Conservation (phyloP, 2,888 invertebrate species). For the Stegana nigrithorax region DNA sequence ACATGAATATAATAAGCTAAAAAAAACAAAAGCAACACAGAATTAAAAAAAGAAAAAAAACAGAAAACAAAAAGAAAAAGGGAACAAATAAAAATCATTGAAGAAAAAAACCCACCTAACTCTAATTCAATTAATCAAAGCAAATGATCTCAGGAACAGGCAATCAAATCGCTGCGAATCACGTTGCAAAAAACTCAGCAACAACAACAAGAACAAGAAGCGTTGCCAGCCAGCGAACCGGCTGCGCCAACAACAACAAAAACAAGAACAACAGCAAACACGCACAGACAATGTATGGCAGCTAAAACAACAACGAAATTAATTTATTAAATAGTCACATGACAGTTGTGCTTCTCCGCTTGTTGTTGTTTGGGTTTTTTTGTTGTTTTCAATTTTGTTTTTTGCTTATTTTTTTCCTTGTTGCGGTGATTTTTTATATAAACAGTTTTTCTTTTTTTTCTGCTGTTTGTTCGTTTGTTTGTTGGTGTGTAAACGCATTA, state of each 20-base stretch:
- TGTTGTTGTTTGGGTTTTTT: too few species aligned
- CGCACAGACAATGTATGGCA: too few species aligned
- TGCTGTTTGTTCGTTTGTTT: neutral
- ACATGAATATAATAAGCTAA: too few species aligned
- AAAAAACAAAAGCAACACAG: conserved; percentile 29
- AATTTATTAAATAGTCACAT: conserved; percentile 9
- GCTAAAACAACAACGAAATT: neutral
- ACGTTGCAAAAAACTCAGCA: conserved; percentile 26
- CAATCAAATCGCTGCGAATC: too few species aligned
- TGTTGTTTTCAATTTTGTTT: neutral
- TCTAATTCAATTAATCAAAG: conserved; percentile 36
- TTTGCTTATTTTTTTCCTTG: neutral
- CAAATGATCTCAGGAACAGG: too few species aligned
- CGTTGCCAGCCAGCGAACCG: neutral
- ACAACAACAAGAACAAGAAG: conserved; percentile 3
- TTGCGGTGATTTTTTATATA: neutral
- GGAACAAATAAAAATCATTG: conserved; percentile 44
- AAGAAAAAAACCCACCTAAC: conserved; percentile 23
- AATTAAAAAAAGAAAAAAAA: conserved; percentile 45
- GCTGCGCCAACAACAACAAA: neutral
- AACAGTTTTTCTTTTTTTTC: neutral
- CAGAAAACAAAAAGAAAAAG: conserved; percentile 43
- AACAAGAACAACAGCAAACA: neutral
- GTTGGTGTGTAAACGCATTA: neutral
- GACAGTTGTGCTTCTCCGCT: neutral